Base-by-base conservation (phyloP, 2,113 vertebrate species). In the Pogona vitticeps region DNA sequence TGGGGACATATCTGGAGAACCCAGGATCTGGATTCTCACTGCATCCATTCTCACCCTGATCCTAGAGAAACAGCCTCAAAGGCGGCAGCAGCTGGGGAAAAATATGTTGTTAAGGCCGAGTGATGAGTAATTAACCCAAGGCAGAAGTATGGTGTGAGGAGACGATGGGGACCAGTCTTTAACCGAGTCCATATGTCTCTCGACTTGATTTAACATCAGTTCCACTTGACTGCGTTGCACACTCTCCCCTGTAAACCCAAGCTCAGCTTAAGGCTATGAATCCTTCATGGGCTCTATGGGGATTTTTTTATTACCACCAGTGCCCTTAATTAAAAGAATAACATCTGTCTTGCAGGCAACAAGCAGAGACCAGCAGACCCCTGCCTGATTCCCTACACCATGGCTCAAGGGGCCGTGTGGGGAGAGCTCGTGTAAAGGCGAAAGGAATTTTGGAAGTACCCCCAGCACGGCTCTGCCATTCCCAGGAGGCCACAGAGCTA, bases 51-150 rank as follows among this genome's bases (percentile, higher is more conserved):
- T 73, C 13, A 2, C 42, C 58, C n/a, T n/a, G n/a, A n/a, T n/a
- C n/a, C n/a, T 21, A 8, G 63, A 36, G 36, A 85, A 52, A 23
- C 18, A 2, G 70, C 28, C 46, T 73, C 28, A 36, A 58, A 28
- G 52, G 38, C 36, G 63, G 72, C 78, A 46, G 18, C 78, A 46
- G 18, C 63, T 52, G 63, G 72, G 52, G 23, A 1, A 20, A 18
- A 46, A 75, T 42, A 75, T 23, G 71, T 61, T 52, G 56, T 6
- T 65, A 23, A 82, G 46, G 36, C 56, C 6, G 42, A 82, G 73
- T 36, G 79, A 59, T 78, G 65, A 63, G 83, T 86, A 77, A 82
- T 89, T 82, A 80, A 89, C 72, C 59, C 80, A 63, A 82, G 56
- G 18, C 63, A 77, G 52, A 61, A 84, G 31, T 84, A 80, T 42